Evolutionary conservation across 2,797 vertebrate genomes (phyloP), one percentile per base, ranked within the genome.

Genomic region (Hephaestus fuliginosus): DNA sequence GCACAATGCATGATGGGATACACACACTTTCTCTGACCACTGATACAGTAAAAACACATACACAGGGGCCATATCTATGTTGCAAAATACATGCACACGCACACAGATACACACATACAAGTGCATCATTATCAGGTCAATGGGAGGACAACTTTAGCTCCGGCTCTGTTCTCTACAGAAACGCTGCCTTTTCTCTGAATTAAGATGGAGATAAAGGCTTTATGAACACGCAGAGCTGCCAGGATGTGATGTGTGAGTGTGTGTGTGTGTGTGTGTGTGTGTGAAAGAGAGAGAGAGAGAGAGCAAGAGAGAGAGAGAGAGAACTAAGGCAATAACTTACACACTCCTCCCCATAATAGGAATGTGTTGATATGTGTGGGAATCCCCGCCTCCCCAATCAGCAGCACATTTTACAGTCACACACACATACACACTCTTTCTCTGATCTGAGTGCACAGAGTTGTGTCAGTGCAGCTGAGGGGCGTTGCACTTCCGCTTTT

Each of bases 81-180:
- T 81, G 74, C 80, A 82, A 73, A 81, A 72, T 71, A 55, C 63
- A 77, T 83, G 76, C 51, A 49, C 48, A 48, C 39, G 65, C 73
- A 81, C 86, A 53, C 56, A 69, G 15, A 49, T 20, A 55, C 11
- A 75, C 57, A 85, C 85, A 64, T 57, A 73, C 51, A 25, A 3
- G 15, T 1, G 22, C 41, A 81, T 36, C 65, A 82, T 83, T 63
- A 70, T 58, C 3, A 11, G 80, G 80, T 90, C 87, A 72, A 80
- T 87, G 77, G 18, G 33, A 81, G 84, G 84, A 91, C 80, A 84
- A 85, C 81, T 89, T 88, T 80, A 83, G 62, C 56, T 74, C 30
- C 4, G 4, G 60, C 82, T 44, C 20, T n/a, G 13, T 41, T 83
- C 53, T 81, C 22, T 51, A 11, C 20, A 33, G 30, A 61, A 72